These are phyloP conservation scores for Drosophila nannoptera DNA, from an alignment of 1,140 invertebrate species.

Conservation along the genomic window DNA sequence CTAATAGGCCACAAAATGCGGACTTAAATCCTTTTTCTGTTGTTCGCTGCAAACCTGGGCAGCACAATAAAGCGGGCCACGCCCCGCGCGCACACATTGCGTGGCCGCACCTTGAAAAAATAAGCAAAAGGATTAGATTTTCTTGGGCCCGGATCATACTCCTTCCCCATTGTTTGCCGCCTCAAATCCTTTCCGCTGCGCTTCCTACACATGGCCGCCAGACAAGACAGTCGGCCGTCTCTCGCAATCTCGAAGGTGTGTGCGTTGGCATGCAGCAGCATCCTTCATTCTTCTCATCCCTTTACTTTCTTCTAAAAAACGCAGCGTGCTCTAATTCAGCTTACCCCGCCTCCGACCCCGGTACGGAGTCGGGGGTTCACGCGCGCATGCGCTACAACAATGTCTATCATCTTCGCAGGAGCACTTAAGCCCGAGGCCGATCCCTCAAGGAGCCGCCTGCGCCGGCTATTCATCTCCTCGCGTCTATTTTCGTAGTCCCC, in stretches of 20 bases:
- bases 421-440: conserved; percentile 37
- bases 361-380: conserved; percentile 6
- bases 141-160: conserved; percentile 48
- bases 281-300: conserved; percentile 19
- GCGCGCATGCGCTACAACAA: conserved; percentile 35
- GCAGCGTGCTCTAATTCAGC: conserved; percentile 56
- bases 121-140: conserved; percentile 74
- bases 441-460: conserved; percentile 32
- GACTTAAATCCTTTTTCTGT: conserved; percentile 65
- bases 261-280: conserved; percentile 50
- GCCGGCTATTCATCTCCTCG: conserved; percentile 23
- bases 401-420: conserved; percentile 24
- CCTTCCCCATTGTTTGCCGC: conserved; percentile 46
- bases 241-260: conserved; percentile 41
- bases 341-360: conserved; percentile 25
- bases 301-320: conserved; percentile 35
- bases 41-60: conserved; percentile 20
- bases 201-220: conserved; percentile 57
- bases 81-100: conserved; percentile 49
- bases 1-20: conserved; percentile 69
- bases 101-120: conserved; percentile 75
- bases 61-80: conserved; percentile 53
- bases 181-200: conserved; percentile 58
- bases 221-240: conserved; percentile 29
- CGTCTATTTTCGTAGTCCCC: conserved; percentile 39